These are phyloP conservation scores for Ophonus ardosiacus DNA, from an alignment of 2,888 invertebrate genomes.

Conservation along the genomic window DNA sequence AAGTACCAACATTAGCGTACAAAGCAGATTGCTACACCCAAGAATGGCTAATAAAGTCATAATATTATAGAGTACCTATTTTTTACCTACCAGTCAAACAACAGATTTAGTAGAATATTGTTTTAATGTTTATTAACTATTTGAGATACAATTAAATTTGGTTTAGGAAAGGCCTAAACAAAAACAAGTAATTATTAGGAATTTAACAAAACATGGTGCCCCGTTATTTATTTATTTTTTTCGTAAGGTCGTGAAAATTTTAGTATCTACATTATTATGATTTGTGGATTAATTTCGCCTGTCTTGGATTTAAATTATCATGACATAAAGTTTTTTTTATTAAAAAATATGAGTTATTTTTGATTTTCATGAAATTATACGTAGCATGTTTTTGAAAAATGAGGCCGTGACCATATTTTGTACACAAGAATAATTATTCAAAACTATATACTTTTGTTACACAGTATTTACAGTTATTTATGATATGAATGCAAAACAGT, in stretches of 20 bases:
- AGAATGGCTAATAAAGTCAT: no score
- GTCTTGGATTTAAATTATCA: slow-evolving; percentile 23
- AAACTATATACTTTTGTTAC: no score
- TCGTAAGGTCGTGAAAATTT: neutral
- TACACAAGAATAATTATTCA: neutral
- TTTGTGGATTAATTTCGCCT: slow-evolving; percentile 35
- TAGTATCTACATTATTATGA: slow-evolving; percentile 5
- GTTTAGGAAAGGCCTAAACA: no score
- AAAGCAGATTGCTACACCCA: no score
- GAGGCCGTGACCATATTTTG: neutral
- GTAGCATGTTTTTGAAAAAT: neutral
- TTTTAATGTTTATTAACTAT: no score
- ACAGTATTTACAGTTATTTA: no score
- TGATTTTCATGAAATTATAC: neutral
- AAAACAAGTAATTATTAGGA: neutral
- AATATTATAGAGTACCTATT: no score
- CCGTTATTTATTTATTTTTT: neutral
- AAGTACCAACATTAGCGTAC: no score
- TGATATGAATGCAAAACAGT: neutral
- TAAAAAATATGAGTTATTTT: slow-evolving; percentile 11
- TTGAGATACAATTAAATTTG: no score
- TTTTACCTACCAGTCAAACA: no score
- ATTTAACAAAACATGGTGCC: neutral
- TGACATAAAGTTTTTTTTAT: slow-evolving; percentile 3
- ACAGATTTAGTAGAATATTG: no score